These are phyloP conservation scores for Chelonia mydas DNA, from an alignment of 2,797 vertebrate species.

Conservation along the genomic window DNA sequence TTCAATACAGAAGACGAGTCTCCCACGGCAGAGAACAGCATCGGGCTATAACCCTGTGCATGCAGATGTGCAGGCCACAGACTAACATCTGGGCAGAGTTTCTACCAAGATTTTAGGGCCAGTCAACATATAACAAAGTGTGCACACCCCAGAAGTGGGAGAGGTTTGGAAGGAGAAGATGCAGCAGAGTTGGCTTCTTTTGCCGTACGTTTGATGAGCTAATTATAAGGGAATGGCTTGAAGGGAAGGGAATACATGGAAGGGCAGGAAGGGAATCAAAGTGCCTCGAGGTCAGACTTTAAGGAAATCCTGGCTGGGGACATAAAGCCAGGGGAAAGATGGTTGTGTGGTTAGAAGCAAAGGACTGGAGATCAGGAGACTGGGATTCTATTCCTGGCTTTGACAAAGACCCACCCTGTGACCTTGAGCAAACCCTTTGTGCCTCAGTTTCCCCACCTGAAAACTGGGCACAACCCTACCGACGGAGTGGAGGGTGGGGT, in stretches of 20 bases:
- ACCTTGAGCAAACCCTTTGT: not conserved
- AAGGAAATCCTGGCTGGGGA: not conserved
- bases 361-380: not conserved
- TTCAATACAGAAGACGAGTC: not conserved
- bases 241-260: not conserved
- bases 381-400: not conserved
- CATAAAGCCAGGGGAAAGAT: not conserved
- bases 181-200: not conserved
- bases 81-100: not conserved
- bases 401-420: not conserved
- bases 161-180: not conserved
- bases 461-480: not conserved
- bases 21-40: not conserved
- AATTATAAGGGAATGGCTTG: not conserved
- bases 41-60: not conserved
- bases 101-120: not conserved
- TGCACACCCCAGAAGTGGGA: not conserved
- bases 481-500: not conserved
- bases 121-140: not conserved
- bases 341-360: not conserved
- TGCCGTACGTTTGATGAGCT: not conserved
- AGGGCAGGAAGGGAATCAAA: not conserved
- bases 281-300: not conserved
- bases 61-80: not conserved
- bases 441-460: not conserved